phyloP scores from a whole-genome alignment of 1,140 invertebrate genomes.

The Hyphantria cunea region DNA sequence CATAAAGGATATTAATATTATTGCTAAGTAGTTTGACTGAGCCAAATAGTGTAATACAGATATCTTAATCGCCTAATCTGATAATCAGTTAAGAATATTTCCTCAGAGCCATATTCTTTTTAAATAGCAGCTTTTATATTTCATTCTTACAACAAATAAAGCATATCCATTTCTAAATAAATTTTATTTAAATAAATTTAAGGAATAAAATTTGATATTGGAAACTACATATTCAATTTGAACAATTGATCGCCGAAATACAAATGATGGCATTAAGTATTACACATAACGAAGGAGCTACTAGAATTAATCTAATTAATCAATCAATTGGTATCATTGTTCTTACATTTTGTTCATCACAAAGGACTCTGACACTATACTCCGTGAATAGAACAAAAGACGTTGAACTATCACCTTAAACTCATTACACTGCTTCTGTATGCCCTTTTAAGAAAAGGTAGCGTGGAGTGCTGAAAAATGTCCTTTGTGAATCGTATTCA shows the following conservation, averaged over 20 bases:
- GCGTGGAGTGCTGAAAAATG: not conserved
- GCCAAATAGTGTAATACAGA: too few species aligned
- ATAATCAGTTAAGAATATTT: too few species aligned
- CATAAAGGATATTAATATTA: too few species aligned
- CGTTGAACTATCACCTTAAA: constrained; percentile 63
- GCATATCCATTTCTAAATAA: not conserved
- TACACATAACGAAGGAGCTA: constrained; percentile 30
- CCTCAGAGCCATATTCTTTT: too few species aligned
- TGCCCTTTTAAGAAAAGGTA: constrained; percentile 42
- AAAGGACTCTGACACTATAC: constrained; percentile 53
- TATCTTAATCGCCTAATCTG: too few species aligned
- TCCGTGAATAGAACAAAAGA: constrained; percentile 53
- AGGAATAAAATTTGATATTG: not conserved
- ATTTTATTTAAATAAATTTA: not conserved
- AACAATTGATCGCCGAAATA: constrained; percentile 9
- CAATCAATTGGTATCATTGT: constrained; percentile 66
- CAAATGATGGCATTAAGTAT: constrained; percentile 18
- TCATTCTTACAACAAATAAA: not conserved
- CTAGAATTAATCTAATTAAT: constrained; percentile 65
- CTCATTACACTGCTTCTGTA: constrained; percentile 53
- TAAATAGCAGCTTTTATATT: not conserved
- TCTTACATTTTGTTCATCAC: constrained; percentile 58
- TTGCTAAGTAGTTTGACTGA: too few species aligned
- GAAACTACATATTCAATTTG: constrained; percentile 5
- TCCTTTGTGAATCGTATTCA: too few species aligned